Evolutionary conservation across 2,113 vertebrate species (phyloP).

Genomic region (Ceuthmochares aereus): DNA sequence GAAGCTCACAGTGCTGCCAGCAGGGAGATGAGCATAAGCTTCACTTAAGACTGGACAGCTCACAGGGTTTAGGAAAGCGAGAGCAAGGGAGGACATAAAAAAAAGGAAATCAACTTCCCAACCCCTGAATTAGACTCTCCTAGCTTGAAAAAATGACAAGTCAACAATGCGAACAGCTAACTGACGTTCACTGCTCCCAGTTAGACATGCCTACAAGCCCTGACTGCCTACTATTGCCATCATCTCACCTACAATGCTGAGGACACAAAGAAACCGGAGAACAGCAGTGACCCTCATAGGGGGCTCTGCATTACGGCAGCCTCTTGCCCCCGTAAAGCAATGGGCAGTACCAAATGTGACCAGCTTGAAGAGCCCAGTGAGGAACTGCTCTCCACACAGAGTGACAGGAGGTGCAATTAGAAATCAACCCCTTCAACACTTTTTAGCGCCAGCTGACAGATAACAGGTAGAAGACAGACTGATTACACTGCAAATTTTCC

Average conservation of each 20-base stretch:
- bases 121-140: background rate
- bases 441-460: background rate
- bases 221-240: background rate
- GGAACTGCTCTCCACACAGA: background rate
- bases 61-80: background rate
- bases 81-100: background rate
- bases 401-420: background rate
- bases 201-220: background rate
- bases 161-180: background rate
- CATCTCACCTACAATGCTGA: background rate
- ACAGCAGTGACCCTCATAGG: background rate
- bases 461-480: background rate
- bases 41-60: background rate
- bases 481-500: background rate
- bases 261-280: background rate
- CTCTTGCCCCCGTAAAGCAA: background rate
- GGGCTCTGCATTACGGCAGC: background rate
- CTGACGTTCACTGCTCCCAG: background rate
- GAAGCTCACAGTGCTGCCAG: background rate
- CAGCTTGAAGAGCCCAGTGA: too few species aligned
- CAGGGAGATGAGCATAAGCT: background rate
- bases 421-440: background rate
- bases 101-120: background rate
- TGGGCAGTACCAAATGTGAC: fast-evolving
- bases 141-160: background rate